Evolutionary conservation across 2,797 vertebrate genomes (phyloP), one percentile per base, ranked within the genome.

Genomic region (Holocentrus rufus): DNA sequence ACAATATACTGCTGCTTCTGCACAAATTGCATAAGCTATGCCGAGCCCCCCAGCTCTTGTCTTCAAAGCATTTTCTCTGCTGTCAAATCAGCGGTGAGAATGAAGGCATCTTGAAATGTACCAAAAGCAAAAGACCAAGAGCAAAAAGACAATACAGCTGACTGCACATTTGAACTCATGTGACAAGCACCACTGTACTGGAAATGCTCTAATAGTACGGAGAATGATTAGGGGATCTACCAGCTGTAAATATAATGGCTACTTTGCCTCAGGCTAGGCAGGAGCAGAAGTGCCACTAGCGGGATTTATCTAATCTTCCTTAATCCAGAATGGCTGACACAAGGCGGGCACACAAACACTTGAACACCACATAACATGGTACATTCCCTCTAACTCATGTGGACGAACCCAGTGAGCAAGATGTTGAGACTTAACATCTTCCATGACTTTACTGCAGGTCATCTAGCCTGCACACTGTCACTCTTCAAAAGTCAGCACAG

Each of bases 261-360:
- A 63, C 65, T 76, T 69, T 60, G 82, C 70, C 62, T 83, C 55
- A 18, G 42, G 74, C 56, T 46, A 64, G 71, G 46, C 59, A 73
- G 79, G 58, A 73, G 72, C 62, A 72, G 42, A 82, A 90, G 70
- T 87, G 85, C 75, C 60, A 90, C 79, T 75, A 81, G 80, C 65
- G 20, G 87, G 88, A 83, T 91, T 93, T 88, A 84, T 87, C 85
- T 93, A 93, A 93, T 94, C 93, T 91, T 81, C 76, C 39, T 82
- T 93, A 93, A 94, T 93, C 90, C 92, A 79, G 73, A 79, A 87
- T 84, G 83, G 69, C 85, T 89, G 72, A 76, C 78, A 84, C 75
- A 78, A 87, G 75, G 79, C 69, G 30, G 60, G 34, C 75, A 76
- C 81, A 82, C 54, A 75, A 85, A 75, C 77, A 70, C 63, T 84